These are phyloP conservation scores for Harpegnathos saltator DNA, from an alignment of 1,140 invertebrate genomes.

Conservation along the genomic window DNA sequence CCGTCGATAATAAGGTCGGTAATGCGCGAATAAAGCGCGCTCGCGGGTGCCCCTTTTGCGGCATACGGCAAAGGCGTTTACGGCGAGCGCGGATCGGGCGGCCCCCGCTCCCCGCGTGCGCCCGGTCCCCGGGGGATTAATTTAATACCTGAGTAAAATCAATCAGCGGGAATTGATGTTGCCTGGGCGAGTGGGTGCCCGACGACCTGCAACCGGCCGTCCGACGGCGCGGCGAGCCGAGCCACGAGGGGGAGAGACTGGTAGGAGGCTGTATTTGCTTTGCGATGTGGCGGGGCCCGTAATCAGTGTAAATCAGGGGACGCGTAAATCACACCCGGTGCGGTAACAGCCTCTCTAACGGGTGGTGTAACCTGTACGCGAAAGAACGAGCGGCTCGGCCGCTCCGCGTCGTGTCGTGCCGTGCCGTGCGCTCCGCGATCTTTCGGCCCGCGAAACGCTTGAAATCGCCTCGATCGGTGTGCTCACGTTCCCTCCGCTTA, in stretches of 20 bases:
- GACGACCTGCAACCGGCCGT: conserved; percentile 62
- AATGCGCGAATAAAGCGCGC: conserved; percentile 50
- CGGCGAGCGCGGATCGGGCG: conserved; percentile 4
- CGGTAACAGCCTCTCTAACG: conserved; percentile 81
- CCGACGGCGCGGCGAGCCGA: conserved; percentile 37
- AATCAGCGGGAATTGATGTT: conserved; percentile 84
- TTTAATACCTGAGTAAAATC: conserved; percentile 84
- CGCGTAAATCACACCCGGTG: conserved; percentile 85
- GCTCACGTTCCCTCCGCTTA: background rate
- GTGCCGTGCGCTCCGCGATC: conserved; percentile 32
- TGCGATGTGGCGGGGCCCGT: conserved; percentile 82
- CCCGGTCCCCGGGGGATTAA: conserved; percentile 77
- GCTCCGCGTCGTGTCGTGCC: too few relatives aligned
- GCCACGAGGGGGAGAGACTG: conserved; percentile 44
- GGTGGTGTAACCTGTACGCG: conserved; percentile 70
- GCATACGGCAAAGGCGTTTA: conserved; percentile 47
- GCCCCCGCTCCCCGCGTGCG: conserved; percentile 2
- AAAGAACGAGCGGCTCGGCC: conserved; percentile 36
- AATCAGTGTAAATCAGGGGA: conserved; percentile 86
- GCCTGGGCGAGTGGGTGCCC: conserved; percentile 75
- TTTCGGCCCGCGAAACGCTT: conserved; percentile 5
- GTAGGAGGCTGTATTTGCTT: conserved; percentile 81
- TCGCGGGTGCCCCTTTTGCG: conserved; percentile 28
- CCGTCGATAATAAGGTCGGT: conserved; percentile 59
- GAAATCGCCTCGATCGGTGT: background rate